Percentiles rank a stretch among this genome's conserved stretches.
Conservation (phyloP, 2,797 vertebrate species). For the Myripristis jacobus region DNA sequence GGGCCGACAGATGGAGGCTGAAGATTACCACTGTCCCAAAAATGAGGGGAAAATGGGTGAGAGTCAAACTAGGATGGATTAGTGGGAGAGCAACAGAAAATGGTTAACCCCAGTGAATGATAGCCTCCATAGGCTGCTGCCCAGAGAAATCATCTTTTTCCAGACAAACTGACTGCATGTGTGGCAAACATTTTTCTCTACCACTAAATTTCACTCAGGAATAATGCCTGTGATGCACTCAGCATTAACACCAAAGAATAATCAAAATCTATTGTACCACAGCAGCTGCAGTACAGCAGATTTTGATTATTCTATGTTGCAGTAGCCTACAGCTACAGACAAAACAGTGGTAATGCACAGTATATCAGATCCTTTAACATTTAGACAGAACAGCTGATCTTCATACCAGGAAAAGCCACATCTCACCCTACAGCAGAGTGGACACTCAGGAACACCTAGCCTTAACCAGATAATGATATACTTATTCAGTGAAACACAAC, state of each 20-base stretch:
- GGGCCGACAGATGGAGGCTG: slow-evolving; percentile 60
- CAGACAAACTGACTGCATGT: slow-evolving; percentile 33
- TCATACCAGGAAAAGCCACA: background rate
- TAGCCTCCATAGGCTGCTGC: background rate
- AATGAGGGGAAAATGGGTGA: slow-evolving; percentile 53
- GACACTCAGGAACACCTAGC: background rate
- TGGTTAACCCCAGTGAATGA: slow-evolving; percentile 45
- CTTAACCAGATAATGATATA: background rate
- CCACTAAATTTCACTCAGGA: slow-evolving; percentile 45
- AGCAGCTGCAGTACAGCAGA: no score
- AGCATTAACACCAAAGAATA: background rate
- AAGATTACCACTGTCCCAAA: slow-evolving; percentile 58
- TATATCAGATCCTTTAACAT: slow-evolving; percentile 3
- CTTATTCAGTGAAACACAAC: background rate
- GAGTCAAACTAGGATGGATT: slow-evolving; percentile 51
- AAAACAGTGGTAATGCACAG: no score
- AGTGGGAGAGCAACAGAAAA: slow-evolving; percentile 24
- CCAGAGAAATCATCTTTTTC: slow-evolving; percentile 15
- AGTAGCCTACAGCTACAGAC: no score
- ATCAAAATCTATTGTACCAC: slow-evolving; percentile 6
- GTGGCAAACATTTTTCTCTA: slow-evolving; percentile 48
- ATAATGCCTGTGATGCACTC: slow-evolving; percentile 42
- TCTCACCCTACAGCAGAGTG: background rate
- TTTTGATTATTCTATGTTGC: no score
- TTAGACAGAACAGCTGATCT: background rate